phyloP scores from a whole-genome alignment of 2,113 vertebrate species.

The Pollachius pollachius region DNA sequence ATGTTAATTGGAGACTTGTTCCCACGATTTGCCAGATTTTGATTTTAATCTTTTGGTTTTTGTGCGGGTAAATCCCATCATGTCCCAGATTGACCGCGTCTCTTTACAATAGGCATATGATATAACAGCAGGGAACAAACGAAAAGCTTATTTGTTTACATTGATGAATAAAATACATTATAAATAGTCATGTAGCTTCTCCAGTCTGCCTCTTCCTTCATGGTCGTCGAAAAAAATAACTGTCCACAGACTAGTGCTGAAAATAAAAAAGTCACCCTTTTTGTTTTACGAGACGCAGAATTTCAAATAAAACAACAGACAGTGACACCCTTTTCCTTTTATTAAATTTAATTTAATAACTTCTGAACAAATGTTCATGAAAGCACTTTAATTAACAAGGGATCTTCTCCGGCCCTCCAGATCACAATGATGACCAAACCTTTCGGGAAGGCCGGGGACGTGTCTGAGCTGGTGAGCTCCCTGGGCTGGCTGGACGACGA shows the following conservation, averaged over 20 bases:
- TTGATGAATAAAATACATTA: conserved; percentile 3
- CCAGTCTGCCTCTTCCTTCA: not conserved
- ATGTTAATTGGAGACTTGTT: conserved; percentile 17
- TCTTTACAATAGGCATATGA: conserved; percentile 30
- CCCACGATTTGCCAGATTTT: conserved; percentile 48
- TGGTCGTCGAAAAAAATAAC: conserved; percentile 17
- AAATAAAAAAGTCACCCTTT: conserved; percentile 19
- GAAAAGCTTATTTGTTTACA: not conserved
- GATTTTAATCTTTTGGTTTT: conserved; percentile 71
- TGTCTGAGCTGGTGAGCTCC: conserved; percentile 79
- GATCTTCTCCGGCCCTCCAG: conserved; percentile 49
- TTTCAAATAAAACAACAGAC: not conserved
- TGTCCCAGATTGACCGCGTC: conserved; percentile 74
- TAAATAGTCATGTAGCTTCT: not conserved
- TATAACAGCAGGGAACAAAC: conserved; percentile 37
- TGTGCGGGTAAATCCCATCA: conserved; percentile 67
- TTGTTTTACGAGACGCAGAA: not conserved
- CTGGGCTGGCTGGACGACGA: conserved; percentile 82
- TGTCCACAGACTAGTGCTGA: conserved; percentile 52
- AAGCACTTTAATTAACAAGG: too few relatives aligned
- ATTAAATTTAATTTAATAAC: too few relatives aligned
- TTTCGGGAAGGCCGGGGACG: conserved; percentile 73
- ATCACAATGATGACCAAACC: conserved; percentile 82
- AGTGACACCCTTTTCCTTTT: not conserved
- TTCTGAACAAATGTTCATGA: too few relatives aligned